Conservation (phyloP, 2,888 invertebrate genomes). For the Epinotia brunnichana region DNA sequence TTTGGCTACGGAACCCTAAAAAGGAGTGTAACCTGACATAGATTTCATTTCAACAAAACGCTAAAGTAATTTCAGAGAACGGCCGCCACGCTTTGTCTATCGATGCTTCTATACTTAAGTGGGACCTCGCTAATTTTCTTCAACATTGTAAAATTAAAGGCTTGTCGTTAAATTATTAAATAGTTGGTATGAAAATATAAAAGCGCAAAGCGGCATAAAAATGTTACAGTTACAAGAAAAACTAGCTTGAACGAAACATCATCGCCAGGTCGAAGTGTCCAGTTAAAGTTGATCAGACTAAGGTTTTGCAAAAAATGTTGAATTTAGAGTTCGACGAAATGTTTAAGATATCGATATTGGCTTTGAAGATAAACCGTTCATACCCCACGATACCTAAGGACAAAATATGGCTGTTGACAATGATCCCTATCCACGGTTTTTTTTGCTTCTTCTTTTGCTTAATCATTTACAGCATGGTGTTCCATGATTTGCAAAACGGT, state of each 20-base stretch:
- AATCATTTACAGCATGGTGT: constrained; percentile 13
- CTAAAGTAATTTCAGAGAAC: no score
- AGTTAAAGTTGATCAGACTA: not conserved
- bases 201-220: not conserved
- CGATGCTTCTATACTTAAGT: constrained; percentile 17
- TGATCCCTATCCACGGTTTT: not conserved
- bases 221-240: not conserved
- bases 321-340: constrained; percentile 34
- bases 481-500: constrained; percentile 16
- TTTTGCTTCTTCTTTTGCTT: constrained; percentile 15
- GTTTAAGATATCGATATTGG: constrained; percentile 37
- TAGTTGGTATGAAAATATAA: constrained; percentile 17
- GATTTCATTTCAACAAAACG: no score
- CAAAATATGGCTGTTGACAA: constrained; percentile 13
- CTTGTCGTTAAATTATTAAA: constrained; percentile 28
- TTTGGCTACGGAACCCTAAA: no score
- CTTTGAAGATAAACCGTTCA: constrained; percentile 38
- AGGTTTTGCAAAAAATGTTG: constrained; percentile 20
- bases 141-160: constrained; percentile 20
- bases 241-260: not conserved
- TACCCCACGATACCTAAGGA: constrained; percentile 32
- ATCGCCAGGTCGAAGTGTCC: not conserved
- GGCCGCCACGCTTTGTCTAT: no score
- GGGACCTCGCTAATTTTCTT: constrained; percentile 14
- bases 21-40: no score